Evolutionary conservation across 1,140 invertebrate species (phyloP), one percentile per base, ranked within the genome.

Genomic region (Drosophila bocki): DNA sequence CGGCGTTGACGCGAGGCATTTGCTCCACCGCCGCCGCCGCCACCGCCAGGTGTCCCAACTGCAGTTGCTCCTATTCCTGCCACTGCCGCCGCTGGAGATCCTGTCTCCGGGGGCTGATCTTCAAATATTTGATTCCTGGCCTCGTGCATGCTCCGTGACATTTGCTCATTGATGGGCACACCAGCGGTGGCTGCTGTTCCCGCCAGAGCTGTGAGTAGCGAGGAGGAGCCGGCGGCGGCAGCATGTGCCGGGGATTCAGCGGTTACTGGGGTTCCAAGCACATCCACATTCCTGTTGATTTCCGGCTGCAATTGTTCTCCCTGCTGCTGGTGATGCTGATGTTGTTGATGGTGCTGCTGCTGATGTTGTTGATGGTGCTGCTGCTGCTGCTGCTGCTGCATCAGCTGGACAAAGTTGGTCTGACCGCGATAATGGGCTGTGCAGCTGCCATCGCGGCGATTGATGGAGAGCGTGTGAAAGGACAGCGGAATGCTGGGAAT

Each of bases 401-500:
- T 76, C 41, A 91, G 68, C 61, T 93, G 80, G 0, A 82, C 75
- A 58, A 97, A 96, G 91, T 96, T 95, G 1, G 96, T 95, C 91
- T 98, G 97, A 39, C 93, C 93, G 3, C 95, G 95, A 82, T 94
- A 96, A 88, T 97, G 97, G 75, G 96, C 97, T 54, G 95, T 95
- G 90, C 97, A 98, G 80, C 95, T 96, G 15, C 97, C 97, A 93
- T 98, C 97, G 19, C 95, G 92, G 85, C 96, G 96, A 91, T 95
- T 97, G 56, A 98, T 98, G 41, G 97, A 95, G 17, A 97, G 93
- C 92, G 96, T 96, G 91, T 96, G 96, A 78, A 97, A 97, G 11
- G 92, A 92, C 17, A 93, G 57, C 9, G 90, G 90, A 19, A 92
- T 91, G 54, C 84, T 93, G 44, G 65, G 69, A 15, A 72, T 71